Conservation (phyloP, 2,888 invertebrate genomes). For the Azorinus chamasolen region DNA sequence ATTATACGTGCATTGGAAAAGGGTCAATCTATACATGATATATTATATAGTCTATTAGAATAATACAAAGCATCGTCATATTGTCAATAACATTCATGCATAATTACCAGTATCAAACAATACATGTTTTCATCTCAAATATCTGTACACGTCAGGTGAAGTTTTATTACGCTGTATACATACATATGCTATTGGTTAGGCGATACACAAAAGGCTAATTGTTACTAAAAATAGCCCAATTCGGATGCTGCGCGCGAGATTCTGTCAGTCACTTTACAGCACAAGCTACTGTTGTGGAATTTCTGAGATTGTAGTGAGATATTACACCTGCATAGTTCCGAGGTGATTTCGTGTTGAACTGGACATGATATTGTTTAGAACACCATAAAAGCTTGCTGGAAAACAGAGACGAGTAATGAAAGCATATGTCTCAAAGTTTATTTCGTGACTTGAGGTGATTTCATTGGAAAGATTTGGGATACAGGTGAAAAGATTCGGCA, state of each 20-base stretch:
- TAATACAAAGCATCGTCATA: too few species aligned
- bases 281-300: slow-evolving; percentile 50
- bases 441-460: not conserved
- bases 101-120: too few species aligned
- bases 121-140: too few species aligned
- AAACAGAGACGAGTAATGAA: not conserved
- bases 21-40: too few species aligned
- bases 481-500: slow-evolving; percentile 40
- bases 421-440: not conserved
- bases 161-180: too few species aligned
- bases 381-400: slow-evolving; percentile 12
- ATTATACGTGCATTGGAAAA: too few species aligned
- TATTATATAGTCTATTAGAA: too few species aligned
- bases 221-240: slow-evolving; percentile 46
- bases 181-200: too few species aligned
- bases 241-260: slow-evolving; percentile 44
- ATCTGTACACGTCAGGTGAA: too few species aligned
- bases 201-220: slow-evolving; percentile 17
- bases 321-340: slow-evolving; percentile 20
- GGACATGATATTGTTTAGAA: slow-evolving; percentile 3
- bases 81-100: too few species aligned
- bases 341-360: not conserved
- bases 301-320: slow-evolving; percentile 38
- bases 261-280: slow-evolving; percentile 18
- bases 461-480: slow-evolving; percentile 1